Conservation (phyloP, 2,888 invertebrate species). For the Baccha elongata region DNA sequence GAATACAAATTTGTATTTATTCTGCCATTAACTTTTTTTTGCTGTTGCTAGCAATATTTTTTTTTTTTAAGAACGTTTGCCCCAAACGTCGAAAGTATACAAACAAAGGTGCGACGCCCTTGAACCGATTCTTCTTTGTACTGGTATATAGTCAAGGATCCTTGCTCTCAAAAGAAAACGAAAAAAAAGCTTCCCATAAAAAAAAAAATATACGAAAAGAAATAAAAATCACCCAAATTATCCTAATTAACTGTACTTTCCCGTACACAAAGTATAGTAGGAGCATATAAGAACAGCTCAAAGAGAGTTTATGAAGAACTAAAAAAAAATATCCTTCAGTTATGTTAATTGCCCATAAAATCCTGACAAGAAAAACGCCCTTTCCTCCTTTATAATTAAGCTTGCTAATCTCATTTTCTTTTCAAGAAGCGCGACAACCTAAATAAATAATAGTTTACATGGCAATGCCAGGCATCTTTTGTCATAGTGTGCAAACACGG, state of each 20-base stretch:
- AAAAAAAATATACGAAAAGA: background rate
- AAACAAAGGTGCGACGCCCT: slow-evolving; percentile 54
- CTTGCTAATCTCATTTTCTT: slow-evolving; percentile 11
- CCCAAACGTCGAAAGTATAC: slow-evolving; percentile 40
- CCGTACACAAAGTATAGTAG: slow-evolving; percentile 10
- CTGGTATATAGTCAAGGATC: background rate
- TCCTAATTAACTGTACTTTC: slow-evolving; percentile 38
- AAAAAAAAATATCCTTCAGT: slow-evolving; percentile 41
- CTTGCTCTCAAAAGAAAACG: slow-evolving; percentile 11
- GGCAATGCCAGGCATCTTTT: background rate
- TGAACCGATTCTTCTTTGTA: slow-evolving; percentile 32
- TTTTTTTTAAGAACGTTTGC: slow-evolving; percentile 4
- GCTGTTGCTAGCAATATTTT: slow-evolving; percentile 13
- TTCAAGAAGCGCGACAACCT: background rate
- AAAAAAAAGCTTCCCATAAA: background rate
- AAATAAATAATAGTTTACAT: slow-evolving; percentile 49
- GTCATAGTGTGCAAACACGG: slow-evolving; percentile 6
- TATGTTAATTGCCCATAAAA: slow-evolving; percentile 52
- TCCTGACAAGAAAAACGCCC: too few relatives aligned
- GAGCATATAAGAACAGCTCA: slow-evolving; percentile 29
- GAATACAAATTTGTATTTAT: slow-evolving; percentile 51
- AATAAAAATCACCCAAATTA: slow-evolving; percentile 26
- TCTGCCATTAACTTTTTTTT: slow-evolving; percentile 44
- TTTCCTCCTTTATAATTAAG: too few relatives aligned
- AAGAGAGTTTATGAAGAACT: slow-evolving; percentile 23